phyloP scores from a whole-genome alignment of 2,797 vertebrate species.

The Babyrousa celebensis region DNA sequence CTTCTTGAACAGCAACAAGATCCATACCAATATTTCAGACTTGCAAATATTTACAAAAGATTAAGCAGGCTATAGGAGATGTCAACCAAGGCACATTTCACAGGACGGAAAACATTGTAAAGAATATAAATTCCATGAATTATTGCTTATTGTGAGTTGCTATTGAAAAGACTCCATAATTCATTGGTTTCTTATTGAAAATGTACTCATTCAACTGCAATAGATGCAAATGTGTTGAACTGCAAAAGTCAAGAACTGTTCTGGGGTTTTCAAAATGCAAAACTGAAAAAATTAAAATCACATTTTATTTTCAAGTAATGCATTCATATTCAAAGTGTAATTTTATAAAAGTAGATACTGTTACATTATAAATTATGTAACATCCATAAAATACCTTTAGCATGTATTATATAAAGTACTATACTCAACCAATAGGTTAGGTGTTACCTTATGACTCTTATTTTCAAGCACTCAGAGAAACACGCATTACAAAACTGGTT shows the following conservation, averaged over 20 bases:
- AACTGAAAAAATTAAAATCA: constrained; percentile 42
- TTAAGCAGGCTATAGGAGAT: constrained; percentile 61
- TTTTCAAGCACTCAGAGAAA: not conserved
- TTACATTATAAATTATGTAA: constrained; percentile 27
- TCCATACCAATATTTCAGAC: constrained; percentile 55
- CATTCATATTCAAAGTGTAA: constrained; percentile 21
- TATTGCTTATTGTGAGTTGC: constrained; percentile 73
- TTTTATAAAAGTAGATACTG: not conserved
- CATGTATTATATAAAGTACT: not conserved
- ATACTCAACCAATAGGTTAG: not conserved
- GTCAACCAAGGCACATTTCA: constrained; percentile 43
- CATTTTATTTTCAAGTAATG: constrained; percentile 67
- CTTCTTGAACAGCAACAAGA: constrained; percentile 18
- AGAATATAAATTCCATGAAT: constrained; percentile 78
- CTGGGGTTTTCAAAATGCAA: constrained; percentile 67
- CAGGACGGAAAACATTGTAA: constrained; percentile 61
- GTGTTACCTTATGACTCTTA: not conserved
- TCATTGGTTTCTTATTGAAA: constrained; percentile 72
- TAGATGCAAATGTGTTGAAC: constrained; percentile 55
- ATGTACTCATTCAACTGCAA: constrained; percentile 21
- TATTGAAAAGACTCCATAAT: constrained; percentile 67
- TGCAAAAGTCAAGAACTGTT: constrained; percentile 53
- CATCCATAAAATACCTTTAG: not conserved
- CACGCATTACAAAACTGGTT: not conserved
- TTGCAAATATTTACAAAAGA: constrained; percentile 81